These are phyloP conservation scores for Dryobates pubescens DNA, from an alignment of 2,797 vertebrate genomes.

Conservation along the genomic window DNA sequence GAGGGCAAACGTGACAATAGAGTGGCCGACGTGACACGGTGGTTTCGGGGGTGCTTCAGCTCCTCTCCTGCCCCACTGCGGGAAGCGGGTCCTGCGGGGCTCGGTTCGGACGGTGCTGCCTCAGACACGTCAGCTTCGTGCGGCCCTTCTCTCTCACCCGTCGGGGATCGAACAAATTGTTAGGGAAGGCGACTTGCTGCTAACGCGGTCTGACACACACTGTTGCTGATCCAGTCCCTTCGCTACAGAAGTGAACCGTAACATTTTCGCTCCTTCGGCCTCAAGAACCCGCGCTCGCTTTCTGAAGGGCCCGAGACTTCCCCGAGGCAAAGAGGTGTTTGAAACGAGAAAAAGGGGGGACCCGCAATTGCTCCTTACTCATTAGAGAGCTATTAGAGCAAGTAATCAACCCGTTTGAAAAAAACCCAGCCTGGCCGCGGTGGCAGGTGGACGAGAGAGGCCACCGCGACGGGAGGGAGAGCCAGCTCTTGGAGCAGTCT, in stretches of 20 bases:
- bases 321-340: not conserved
- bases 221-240: not conserved
- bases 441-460: too few relatives aligned
- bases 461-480: accelerated
- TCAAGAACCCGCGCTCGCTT: not conserved
- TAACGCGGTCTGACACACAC: not conserved
- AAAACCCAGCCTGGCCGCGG: not conserved
- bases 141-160: not conserved
- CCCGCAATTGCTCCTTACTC: not conserved
- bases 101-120: not conserved
- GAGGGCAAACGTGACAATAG: not conserved
- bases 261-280: accelerated
- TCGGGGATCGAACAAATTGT: not conserved
- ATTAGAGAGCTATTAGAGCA: not conserved
- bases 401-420: not conserved
- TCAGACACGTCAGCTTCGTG: not conserved
- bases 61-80: not conserved
- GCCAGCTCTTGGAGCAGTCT: too few relatives aligned
- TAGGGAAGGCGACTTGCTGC: not conserved
- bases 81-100: not conserved
- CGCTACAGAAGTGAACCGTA: not conserved
- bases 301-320: not conserved
- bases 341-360: not conserved
- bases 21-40: accelerated
- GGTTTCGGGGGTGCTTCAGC: not conserved